These are phyloP conservation scores for Hypsopygia costalis DNA, from an alignment of 2,888 invertebrate genomes.

Conservation along the genomic window DNA sequence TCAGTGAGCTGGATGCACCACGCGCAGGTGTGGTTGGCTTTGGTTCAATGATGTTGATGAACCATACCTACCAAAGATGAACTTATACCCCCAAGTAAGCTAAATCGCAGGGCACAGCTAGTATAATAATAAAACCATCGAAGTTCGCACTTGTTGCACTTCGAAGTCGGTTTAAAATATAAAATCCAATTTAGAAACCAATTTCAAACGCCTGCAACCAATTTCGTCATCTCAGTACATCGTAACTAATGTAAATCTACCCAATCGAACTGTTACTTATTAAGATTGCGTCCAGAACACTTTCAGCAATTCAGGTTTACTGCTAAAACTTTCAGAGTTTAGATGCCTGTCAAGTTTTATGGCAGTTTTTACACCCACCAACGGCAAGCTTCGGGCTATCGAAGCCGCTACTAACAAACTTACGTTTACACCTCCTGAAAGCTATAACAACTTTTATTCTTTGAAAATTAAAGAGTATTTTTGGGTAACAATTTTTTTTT, in stretches of 20 bases:
- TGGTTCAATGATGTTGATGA: too few relatives aligned
- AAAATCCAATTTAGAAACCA: too few relatives aligned
- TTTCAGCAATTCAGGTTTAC: conserved; percentile 36
- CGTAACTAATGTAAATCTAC: conserved; percentile 5
- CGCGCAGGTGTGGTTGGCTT: too few relatives aligned
- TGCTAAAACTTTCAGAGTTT: conserved; percentile 32
- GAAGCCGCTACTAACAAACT: conserved; percentile 21
- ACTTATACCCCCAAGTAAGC: too few relatives aligned
- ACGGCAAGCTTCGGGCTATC: conserved; percentile 30
- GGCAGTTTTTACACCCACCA: conserved; percentile 55
- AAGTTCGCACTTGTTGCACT: too few relatives aligned
- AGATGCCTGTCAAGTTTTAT: conserved; percentile 58
- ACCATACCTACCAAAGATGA: too few relatives aligned
- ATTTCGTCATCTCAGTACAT: background rate
- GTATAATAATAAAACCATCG: too few relatives aligned
- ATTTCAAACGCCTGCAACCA: too few relatives aligned
- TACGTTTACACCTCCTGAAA: conserved; percentile 15
- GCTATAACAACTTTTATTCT: background rate
- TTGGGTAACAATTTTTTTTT: background rate
- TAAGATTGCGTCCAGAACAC: conserved; percentile 31
- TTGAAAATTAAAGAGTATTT: conserved; percentile 15
- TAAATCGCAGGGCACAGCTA: too few relatives aligned
- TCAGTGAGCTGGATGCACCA: too few relatives aligned
- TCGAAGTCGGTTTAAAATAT: too few relatives aligned
- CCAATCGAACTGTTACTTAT: conserved; percentile 29